A percentile compares a stretch with the other conserved stretches of the same genome.
These are phyloP conservation scores for Microtus oregoni DNA, from an alignment of 2,113 vertebrate genomes.

Conservation along the genomic window DNA sequence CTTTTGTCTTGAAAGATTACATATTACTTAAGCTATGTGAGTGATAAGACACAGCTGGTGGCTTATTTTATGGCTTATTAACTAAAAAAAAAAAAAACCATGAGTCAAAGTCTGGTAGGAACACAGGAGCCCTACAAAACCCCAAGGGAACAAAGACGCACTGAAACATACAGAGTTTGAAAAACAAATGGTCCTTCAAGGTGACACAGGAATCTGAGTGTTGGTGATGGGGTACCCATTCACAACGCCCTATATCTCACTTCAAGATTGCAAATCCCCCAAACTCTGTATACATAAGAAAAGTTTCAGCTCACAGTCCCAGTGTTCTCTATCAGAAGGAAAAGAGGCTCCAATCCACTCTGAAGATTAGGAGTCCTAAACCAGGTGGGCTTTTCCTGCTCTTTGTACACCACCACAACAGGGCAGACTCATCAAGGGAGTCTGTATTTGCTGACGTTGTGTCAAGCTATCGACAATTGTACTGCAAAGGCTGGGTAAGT, in stretches of 20 bases:
- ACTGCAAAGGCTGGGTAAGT: background rate
- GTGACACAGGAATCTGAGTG: background rate
- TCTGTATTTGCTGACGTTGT: background rate
- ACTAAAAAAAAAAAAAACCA: background rate
- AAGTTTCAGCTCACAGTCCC: background rate
- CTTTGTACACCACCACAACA: background rate
- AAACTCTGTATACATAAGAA: background rate
- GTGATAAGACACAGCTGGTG: background rate
- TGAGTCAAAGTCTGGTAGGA: background rate
- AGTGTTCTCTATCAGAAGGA: background rate
- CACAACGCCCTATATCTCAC: background rate
- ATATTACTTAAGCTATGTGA: background rate
- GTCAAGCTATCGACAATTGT: background rate
- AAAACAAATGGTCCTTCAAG: conserved; percentile 30
- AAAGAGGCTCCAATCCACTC: background rate
- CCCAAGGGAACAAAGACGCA: background rate
- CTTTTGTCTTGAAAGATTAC: conserved; percentile 34
- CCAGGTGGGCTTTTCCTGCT: background rate
- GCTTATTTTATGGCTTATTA: background rate
- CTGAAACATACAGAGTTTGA: background rate
- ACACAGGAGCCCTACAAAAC: background rate
- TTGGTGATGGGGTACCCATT: background rate
- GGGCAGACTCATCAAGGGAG: background rate
- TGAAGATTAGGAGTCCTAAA: background rate
- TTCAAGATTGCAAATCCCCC: background rate